These are phyloP conservation scores for Eristalis tenax DNA, from an alignment of 2,888 invertebrate species.

Conservation along the genomic window DNA sequence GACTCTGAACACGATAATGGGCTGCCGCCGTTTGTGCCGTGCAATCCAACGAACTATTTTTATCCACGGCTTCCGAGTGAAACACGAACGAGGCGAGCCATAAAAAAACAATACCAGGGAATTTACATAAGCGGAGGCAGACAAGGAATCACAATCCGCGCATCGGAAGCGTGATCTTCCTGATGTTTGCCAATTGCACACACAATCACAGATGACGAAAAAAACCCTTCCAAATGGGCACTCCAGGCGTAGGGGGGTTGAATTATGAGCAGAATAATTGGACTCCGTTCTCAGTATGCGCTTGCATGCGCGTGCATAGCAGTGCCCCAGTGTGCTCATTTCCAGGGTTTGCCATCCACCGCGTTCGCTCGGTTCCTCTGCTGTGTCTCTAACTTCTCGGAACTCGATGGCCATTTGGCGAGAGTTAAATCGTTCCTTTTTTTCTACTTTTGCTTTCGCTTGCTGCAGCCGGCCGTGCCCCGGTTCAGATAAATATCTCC, in stretches of 20 bases:
- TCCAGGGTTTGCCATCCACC: constrained; percentile 18
- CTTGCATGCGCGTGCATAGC: neutral
- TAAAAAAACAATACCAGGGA: neutral
- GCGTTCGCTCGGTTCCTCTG: neutral
- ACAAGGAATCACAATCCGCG: constrained; percentile 13
- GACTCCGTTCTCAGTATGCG: constrained; percentile 38
- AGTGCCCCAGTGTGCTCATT: constrained; percentile 49
- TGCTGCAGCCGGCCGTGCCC: constrained; percentile 41
- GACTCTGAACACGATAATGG: constrained; percentile 24
- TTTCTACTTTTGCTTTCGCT: neutral
- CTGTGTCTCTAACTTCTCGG: constrained; percentile 23
- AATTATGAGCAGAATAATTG: constrained; percentile 63
- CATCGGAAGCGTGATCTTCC: constrained; percentile 53
- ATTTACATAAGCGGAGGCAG: neutral
- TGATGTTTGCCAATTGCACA: constrained; percentile 50
- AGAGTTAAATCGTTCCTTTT: constrained; percentile 58
- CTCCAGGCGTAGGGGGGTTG: constrained; percentile 4
- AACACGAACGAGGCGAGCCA: neutral
- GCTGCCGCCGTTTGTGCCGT: neutral
- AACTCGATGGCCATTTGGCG: constrained; percentile 54
- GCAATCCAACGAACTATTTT: constrained; percentile 11
- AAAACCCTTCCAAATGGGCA: constrained; percentile 19
- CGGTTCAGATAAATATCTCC: neutral
- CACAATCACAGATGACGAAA: neutral
- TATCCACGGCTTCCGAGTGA: neutral